A percentile compares a stretch with the other conserved stretches of the same genome.
Evolutionary conservation across 2,888 invertebrate species (phyloP).

Genomic region (Malthinus flaveolus): DNA sequence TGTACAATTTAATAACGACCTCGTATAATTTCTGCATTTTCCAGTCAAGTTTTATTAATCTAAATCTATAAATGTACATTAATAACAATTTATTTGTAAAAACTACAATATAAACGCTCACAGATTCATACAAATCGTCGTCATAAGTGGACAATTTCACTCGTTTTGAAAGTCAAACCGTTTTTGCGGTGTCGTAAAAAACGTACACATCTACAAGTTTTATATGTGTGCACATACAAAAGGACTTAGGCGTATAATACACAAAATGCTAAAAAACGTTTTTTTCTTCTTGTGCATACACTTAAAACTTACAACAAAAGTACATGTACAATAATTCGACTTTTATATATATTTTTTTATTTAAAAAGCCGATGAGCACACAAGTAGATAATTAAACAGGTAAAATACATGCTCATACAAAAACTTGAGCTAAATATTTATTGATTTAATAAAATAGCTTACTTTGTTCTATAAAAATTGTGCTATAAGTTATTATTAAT

Average conservation of each 20-base stretch:
- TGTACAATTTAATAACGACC: slow-evolving; percentile 40
- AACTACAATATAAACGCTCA: slow-evolving; percentile 36
- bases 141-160: slow-evolving; percentile 18
- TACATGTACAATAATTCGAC: slow-evolving; percentile 14
- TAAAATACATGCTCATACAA: slow-evolving; percentile 20
- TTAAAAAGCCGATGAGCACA: slow-evolving; percentile 28
- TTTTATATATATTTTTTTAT: slow-evolving; percentile 14
- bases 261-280: background rate
- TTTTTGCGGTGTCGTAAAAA: slow-evolving; percentile 19
- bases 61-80: slow-evolving; percentile 29
- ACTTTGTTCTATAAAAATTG: slow-evolving; percentile 27
- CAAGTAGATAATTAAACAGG: slow-evolving; percentile 10
- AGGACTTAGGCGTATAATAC: slow-evolving; percentile 1
- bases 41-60: slow-evolving; percentile 42
- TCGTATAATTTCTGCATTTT: slow-evolving; percentile 45
- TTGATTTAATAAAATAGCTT: slow-evolving; percentile 29
- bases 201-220: slow-evolving; percentile 18
- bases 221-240: slow-evolving; percentile 13
- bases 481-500: slow-evolving; percentile 24
- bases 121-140: slow-evolving; percentile 24
- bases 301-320: slow-evolving; percentile 16
- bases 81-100: slow-evolving; percentile 31
- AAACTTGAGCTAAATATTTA: slow-evolving; percentile 21
- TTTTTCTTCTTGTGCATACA: slow-evolving; percentile 8
- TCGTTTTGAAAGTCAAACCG: slow-evolving; percentile 21